Percentiles rank a stretch among this genome's conserved stretches.
These are phyloP conservation scores for Neotragus moschatus DNA, from an alignment of 2,113 vertebrate species.

Conservation along the genomic window DNA sequence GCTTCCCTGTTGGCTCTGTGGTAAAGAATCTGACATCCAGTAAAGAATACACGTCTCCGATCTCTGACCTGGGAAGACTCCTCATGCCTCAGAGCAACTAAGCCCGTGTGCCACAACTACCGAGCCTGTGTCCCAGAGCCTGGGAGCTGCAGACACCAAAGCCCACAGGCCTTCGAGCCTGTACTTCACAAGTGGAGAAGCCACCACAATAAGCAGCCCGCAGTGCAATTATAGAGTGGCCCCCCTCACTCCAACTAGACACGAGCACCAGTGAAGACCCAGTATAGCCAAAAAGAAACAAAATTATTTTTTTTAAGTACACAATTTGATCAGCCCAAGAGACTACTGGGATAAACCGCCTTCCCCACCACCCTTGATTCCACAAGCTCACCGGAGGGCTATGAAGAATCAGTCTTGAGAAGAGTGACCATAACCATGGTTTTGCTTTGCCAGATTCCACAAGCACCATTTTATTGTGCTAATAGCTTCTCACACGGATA, in stretches of 20 bases:
- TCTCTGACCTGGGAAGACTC: background rate
- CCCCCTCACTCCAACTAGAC: background rate
- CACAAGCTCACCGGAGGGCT: background rate
- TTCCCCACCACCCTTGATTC: background rate
- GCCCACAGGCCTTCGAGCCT: background rate
- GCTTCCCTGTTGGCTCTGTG: background rate
- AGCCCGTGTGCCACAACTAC: background rate
- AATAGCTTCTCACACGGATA: background rate
- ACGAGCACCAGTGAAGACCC: background rate
- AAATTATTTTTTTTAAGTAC: background rate
- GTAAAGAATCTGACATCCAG: background rate
- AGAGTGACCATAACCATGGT: background rate
- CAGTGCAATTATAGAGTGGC: background rate
- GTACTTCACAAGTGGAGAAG: background rate
- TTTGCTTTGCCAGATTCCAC: background rate
- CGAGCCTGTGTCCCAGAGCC: background rate
- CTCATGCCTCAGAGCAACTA: background rate
- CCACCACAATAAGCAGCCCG: background rate
- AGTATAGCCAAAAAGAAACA: background rate
- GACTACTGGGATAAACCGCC: fast-evolving
- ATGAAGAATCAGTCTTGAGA: background rate
- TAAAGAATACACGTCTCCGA: background rate
- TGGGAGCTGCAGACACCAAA: background rate
- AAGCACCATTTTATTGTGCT: background rate
- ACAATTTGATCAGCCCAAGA: background rate